Evolutionary conservation across 2,888 invertebrate species (phyloP), one percentile per base, ranked within the genome.

Genomic region (Trichopria drosophilae): DNA sequence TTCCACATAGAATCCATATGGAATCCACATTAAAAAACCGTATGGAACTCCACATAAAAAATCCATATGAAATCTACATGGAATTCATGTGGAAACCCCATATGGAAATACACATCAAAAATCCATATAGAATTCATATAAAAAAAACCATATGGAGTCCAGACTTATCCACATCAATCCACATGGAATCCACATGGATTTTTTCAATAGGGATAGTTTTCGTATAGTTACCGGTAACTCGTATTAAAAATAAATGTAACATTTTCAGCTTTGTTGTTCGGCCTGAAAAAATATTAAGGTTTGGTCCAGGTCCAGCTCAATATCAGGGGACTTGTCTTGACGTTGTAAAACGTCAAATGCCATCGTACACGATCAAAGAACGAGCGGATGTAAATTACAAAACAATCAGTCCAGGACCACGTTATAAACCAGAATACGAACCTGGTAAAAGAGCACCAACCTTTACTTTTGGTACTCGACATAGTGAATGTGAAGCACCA

Each of bases 391-490:
- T 24, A 6, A 7, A 39, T 10, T 56, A 58, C 7, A 10, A 18
- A 5, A 40, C 58, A n/a, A 18, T 42, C 3, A 49, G 63, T 23
- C 73, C 73, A 3, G 73, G 72, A 7, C 73, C 73, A 3, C 44
- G 53, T 13, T 73, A 73, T 47, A 58, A 65, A 41, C 62, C 67
- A 3, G 28, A 39, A 18, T 57, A 57, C 19, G 46, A 57, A 39
- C 10, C 43, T 2, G 49, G 58, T 23, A 67, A 60, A 58, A 57
- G 57, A 16, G 47, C 63, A 1, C 73, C 74, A 3, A 63, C 58
- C 20, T 84, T 80, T 64, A 83, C 84, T 15, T 85, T 85, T 67
- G 85, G 85, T 22, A 77, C 78, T 13, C 78, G 78, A 52, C 82
- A 84, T 68, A 80, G 77, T 9, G 76, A 76, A 44, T 81, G 78